phyloP scores from a whole-genome alignment of 2,113 vertebrate genomes.

The Brienomyrus brachyistius region DNA sequence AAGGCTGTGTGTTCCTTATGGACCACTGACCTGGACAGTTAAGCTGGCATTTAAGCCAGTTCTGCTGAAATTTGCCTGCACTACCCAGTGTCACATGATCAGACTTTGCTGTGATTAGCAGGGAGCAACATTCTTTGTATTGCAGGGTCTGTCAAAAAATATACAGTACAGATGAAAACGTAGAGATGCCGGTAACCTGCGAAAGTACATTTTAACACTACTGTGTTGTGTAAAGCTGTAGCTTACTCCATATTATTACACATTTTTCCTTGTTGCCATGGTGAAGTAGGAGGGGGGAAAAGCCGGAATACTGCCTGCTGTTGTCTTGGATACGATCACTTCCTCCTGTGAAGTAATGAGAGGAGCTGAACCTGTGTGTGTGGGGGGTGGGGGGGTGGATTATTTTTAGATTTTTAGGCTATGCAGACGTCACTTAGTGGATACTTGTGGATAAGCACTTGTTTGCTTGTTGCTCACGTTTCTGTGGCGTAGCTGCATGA shows the following conservation, averaged over 20 bases:
- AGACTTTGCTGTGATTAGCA: neutral
- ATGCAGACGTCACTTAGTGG: conserved; percentile 48
- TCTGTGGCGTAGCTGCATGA: neutral
- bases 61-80: neutral
- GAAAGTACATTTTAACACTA: neutral
- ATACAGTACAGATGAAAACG: neutral
- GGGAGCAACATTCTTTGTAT: neutral
- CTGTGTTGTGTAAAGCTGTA: neutral
- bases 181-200: neutral
- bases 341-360: conserved; percentile 59
- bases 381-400: conserved; percentile 48
- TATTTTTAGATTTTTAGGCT: conserved; percentile 67
- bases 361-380: conserved; percentile 52
- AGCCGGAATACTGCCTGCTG: conserved; percentile 42
- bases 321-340: conserved; percentile 69
- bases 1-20: conserved; percentile 11
- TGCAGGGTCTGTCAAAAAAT: neutral
- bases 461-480: conserved; percentile 31
- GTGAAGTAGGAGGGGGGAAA: conserved; percentile 36
- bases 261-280: conserved; percentile 64
- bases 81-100: neutral
- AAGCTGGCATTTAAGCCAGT: neutral
- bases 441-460: conserved; percentile 46
- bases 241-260: conserved; percentile 46
- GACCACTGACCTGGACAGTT: conserved; percentile 9